These are phyloP conservation scores for Bibio marci DNA, from an alignment of 2,888 invertebrate genomes.

Conservation along the genomic window DNA sequence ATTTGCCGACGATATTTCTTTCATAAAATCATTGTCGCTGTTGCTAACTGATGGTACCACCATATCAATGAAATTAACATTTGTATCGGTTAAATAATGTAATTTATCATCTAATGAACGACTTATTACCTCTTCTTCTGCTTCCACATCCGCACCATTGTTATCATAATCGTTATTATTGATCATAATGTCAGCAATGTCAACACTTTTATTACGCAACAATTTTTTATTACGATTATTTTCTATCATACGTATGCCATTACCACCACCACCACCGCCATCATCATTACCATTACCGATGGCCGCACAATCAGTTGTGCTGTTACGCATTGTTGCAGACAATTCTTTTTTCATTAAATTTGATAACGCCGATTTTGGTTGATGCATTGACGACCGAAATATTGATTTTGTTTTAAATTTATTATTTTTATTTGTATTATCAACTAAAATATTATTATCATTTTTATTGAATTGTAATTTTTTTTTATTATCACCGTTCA, in stretches of 20 bases:
- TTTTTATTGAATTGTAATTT: not conserved
- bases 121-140: not conserved
- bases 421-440: conserved; percentile 16
- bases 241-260: not conserved
- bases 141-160: not conserved
- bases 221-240: not conserved
- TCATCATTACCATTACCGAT: not conserved
- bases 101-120: not conserved
- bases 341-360: too few species aligned
- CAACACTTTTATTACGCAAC: too few species aligned
- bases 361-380: too few species aligned
- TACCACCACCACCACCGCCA: not conserved
- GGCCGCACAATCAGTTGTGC: too few species aligned
- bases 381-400: too few species aligned
- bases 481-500: not conserved
- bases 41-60: not conserved
- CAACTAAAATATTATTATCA: conserved; percentile 17
- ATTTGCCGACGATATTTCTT: not conserved
- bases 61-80: not conserved
- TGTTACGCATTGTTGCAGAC: too few species aligned
- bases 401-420: too few species aligned
- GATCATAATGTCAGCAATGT: too few species aligned
- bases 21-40: too few species aligned
- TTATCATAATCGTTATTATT: not conserved
- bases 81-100: not conserved